These are phyloP conservation scores for Pocillopora damicornis DNA, from an alignment of 64 coral and sea anemone genomes.

Conservation along the genomic window DNA sequence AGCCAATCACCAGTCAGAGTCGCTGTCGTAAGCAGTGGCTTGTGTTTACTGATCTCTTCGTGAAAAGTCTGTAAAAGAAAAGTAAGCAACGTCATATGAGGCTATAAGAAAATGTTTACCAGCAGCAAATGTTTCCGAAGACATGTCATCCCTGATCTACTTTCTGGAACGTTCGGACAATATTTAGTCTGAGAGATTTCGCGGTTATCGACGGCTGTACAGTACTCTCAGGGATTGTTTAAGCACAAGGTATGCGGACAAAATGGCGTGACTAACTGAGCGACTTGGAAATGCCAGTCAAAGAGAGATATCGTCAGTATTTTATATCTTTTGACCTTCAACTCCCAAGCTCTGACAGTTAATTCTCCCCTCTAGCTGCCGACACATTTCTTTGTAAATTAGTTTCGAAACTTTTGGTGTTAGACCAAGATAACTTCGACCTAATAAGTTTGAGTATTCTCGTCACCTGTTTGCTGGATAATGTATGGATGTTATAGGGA, in stretches of 20 bases:
- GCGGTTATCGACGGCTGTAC: neutral
- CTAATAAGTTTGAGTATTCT: no score
- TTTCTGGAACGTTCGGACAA: neutral
- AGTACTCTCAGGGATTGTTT: no score
- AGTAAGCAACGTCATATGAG: neutral
- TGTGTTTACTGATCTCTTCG: constrained; percentile 43
- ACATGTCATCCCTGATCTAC: no score
- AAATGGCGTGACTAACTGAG: no score
- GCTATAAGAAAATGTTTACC: neutral
- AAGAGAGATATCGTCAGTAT: neutral
- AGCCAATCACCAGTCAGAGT: constrained; percentile 81
- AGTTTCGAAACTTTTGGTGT: no score
- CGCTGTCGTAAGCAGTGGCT: constrained; percentile 71
- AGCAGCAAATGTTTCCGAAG: neutral
- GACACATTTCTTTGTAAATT: no score
- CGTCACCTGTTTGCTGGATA: no score
- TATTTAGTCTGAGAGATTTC: neutral
- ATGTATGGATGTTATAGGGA: no score
- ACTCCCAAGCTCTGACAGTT: no score
- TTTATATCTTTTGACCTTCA: no score
- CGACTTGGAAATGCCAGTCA: neutral
- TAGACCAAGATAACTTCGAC: neutral
- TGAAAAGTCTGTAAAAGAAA: constrained; percentile 35
- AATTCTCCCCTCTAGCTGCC: no score
- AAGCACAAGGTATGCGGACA: no score